Evolutionary conservation across 2,888 invertebrate species (phyloP).

Genomic region (Habroteleia sp.): DNA sequence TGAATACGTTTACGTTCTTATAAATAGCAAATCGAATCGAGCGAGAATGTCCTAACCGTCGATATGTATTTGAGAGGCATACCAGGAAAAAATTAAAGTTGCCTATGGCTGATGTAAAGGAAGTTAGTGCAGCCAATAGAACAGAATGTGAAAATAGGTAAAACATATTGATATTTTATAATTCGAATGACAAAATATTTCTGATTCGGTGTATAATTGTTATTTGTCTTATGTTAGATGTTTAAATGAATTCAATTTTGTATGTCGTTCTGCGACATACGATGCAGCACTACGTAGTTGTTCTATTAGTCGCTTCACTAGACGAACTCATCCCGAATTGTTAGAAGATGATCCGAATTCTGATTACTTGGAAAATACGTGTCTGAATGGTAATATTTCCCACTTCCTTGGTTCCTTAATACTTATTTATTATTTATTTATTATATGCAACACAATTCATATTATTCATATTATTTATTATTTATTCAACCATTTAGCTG

Average conservation of each 20-base stretch:
- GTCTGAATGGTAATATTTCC: slow-evolving; percentile 92
- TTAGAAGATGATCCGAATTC: slow-evolving; percentile 92
- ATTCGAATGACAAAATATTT: too few species aligned
- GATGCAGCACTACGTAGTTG: slow-evolving; percentile 90
- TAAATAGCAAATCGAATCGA: slow-evolving; percentile 93
- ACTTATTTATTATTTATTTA: too few species aligned
- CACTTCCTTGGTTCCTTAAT: too few species aligned
- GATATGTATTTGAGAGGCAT: slow-evolving; percentile 94
- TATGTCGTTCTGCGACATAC: slow-evolving; percentile 93
- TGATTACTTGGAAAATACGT: slow-evolving; percentile 95
- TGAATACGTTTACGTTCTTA: too few species aligned
- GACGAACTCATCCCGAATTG: slow-evolving; percentile 92
- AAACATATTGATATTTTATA: too few species aligned
- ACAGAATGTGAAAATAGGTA: slow-evolving; percentile 93
- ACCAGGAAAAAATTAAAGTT: slow-evolving; percentile 91
- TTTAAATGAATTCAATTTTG: slow-evolving; percentile 92
- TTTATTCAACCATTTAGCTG: slow-evolving; percentile 83
- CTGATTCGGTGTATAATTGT: too few species aligned
- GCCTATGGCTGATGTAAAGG: slow-evolving; percentile 90
- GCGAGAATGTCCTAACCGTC: slow-evolving; percentile 92
- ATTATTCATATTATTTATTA: too few species aligned
- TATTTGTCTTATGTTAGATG: slow-evolving; percentile 81
- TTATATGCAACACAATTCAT: too few species aligned
- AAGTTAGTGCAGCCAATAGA: slow-evolving; percentile 91
- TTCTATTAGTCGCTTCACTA: slow-evolving; percentile 90